phyloP scores from a whole-genome alignment of 1,140 invertebrate genomes.

The Steinernema feltiae region DNA sequence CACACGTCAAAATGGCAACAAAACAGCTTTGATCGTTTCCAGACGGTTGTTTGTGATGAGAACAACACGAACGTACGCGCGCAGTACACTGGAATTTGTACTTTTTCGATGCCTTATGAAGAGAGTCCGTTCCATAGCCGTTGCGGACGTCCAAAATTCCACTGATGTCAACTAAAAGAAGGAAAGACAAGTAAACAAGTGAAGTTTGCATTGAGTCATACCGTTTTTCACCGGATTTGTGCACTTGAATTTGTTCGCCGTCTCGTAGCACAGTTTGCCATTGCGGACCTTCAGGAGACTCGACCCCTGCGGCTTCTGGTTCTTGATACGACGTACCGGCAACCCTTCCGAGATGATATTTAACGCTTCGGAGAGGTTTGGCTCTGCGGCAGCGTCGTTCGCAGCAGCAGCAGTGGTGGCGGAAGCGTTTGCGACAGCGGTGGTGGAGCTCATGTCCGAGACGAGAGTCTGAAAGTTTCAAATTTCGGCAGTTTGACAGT shows the following conservation, averaged over 20 bases:
- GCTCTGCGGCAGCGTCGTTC: neutral
- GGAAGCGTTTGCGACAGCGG: no score
- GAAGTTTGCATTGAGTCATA: neutral
- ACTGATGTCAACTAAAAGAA: slow-evolving; percentile 39
- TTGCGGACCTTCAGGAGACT: neutral
- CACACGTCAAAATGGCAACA: no score
- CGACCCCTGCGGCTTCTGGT: neutral
- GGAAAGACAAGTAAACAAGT: neutral
- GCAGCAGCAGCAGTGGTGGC: neutral
- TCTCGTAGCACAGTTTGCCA: neutral
- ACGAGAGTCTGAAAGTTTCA: neutral
- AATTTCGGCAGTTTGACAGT: slow-evolving; percentile 1
- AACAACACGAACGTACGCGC: slow-evolving; percentile 35
- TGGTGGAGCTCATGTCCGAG: no score
- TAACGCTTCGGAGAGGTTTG: neutral
- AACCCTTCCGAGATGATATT: neutral
- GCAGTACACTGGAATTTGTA: slow-evolving; percentile 46
- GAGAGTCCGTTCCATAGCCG: slow-evolving; percentile 51
- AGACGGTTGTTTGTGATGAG: neutral
- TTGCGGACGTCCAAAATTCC: slow-evolving; percentile 52
- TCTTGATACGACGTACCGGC: neutral
- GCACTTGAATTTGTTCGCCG: slow-evolving; percentile 1
- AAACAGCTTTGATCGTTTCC: no score
- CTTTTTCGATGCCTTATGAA: slow-evolving; percentile 47
- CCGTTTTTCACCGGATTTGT: neutral